Conservation (phyloP, 1,140 invertebrate genomes). For the Scaptodrosophila lebanonensis region DNA sequence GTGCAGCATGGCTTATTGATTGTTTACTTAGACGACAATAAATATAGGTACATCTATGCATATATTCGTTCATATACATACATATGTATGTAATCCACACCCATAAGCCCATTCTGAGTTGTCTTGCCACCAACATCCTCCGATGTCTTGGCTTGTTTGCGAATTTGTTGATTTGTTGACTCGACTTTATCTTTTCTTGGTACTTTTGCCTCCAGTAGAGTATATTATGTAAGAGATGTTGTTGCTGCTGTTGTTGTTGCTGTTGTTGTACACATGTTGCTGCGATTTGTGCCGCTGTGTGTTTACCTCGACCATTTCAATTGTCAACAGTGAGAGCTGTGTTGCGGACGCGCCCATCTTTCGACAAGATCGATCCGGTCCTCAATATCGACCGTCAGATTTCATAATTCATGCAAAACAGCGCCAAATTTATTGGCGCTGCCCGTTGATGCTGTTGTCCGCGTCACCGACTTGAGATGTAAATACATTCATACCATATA, state of each 20-base stretch:
- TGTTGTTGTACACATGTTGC: constrained; percentile 24
- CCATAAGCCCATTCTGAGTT: neutral
- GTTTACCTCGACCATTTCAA: constrained; percentile 53
- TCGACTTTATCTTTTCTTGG: constrained; percentile 50
- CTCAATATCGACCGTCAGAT: constrained; percentile 15
- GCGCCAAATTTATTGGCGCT: constrained; percentile 32
- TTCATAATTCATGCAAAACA: constrained; percentile 64
- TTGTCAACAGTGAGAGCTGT: constrained; percentile 23
- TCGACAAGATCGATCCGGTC: constrained; percentile 47
- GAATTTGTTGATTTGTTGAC: constrained; percentile 53
- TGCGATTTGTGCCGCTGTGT: constrained; percentile 35
- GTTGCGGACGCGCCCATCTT: neutral
- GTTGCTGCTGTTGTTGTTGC: constrained; percentile 6
- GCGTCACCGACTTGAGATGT: too few species aligned
- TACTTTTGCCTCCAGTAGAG: constrained; percentile 12
- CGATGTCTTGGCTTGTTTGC: constrained; percentile 35
- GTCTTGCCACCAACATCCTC: neutral
- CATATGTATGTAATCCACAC: constrained; percentile 18
- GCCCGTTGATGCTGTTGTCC: constrained; percentile 25
- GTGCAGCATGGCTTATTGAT: constrained; percentile 43
- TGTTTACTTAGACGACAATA: constrained; percentile 46
- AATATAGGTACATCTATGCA: constrained; percentile 14
- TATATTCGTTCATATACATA: constrained; percentile 10
- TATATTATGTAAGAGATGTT: constrained; percentile 37
- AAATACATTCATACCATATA: too few species aligned